Base-by-base conservation (phyloP, 1,140 invertebrate species). In the Forficula auricularia region DNA sequence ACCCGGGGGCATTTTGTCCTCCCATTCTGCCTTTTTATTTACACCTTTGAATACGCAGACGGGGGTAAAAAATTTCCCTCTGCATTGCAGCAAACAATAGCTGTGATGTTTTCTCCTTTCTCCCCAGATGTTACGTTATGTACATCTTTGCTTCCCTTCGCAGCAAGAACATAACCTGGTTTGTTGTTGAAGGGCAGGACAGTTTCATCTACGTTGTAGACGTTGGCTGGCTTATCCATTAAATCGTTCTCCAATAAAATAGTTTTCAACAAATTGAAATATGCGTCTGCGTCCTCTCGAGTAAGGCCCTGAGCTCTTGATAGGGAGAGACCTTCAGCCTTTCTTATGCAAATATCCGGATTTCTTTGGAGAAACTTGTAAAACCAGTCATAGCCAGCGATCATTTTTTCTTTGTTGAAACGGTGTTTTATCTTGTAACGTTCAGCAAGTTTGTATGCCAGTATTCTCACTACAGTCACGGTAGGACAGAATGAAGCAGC, bases 11-110 rank as follows among this genome's bases (percentile, higher is more conserved):
- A 62, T 31, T 8, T 49, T 50, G 35, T 60, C 54, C 47, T 48
- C 35, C 43, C 56, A 58, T 48, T 64, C 56, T 15, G 47, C 31
- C 35, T 55, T 58, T 47, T 56, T 51, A 45, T 57, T 55, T 40
- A 53, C 50, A 14, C 60, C 60, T 48, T 57, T 60, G 0, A 57
- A 50, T 27, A 61, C 53, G 7, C 50, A 19, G 42, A 48, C 1
- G 57, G 55, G 9, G 56, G 50, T 10, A 59, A 37, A 44, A 60
- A 60, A 31, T 36, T 46, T 7, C 52, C 50, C 19, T 48, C 44
- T 12, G 51, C 56, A 44, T 54, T 40, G 27, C 16, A 22, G 20
- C 39, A 40, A 8, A 27, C 39, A 3, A 40, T 22, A 15, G 31
- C 39, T 3, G 7, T 19, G 10, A 40, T 10, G 19, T 8, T 27